Base-by-base conservation (phyloP, 1,140 invertebrate genomes). In the Octopus sinensis region DNA sequence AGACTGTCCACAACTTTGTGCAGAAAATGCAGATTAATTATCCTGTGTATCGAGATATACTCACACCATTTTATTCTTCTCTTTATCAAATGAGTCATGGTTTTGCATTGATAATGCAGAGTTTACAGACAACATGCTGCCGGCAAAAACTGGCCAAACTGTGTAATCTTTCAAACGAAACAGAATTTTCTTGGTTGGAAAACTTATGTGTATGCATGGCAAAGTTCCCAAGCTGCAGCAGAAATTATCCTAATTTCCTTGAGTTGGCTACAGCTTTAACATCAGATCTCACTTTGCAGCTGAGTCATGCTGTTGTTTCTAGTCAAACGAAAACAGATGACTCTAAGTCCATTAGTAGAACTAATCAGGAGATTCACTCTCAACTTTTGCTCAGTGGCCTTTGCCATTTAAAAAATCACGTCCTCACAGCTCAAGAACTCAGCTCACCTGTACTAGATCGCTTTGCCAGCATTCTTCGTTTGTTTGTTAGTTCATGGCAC, bases 401-500 rank as follows among this genome's bases (percentile, higher is more conserved):
- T n/a, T 52, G 86, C 0, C 80, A 83, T 73, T 17, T 88, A 4
- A 86, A 85, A 30, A 82, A 86, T 51, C 85, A 86, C n/a, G 82
- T 85, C 13, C 78, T 88, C 5, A 79, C 84, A 0, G 84, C 83
- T 56, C 82, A 81, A 9, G 81, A 86, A 53, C 77, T 90, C 52
- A 84, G 86, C 54, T 9, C 79, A 9, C 79, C 86, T 9, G 76
- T 88, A 9, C 76, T 85, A 12, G 75, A 75, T 17, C 84, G 85
- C 43, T 82, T 90, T 80, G 82, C 83, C 30, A n/a, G 82, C 13
- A 80, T 90, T 12, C 82, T 90, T 17, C 79, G 84, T 43, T 78
- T 83, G 30, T 90, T 90, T 82, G 93, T 95, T 0, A 87, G 92
- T 17, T 90, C 93, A 0, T 98, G 96, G 96, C 93, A 93, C 86